Percentiles rank a stretch among this genome's conserved stretches.
These are phyloP conservation scores for Sciurus niger DNA, from an alignment of 2,113 vertebrate species.

Conservation along the genomic window DNA sequence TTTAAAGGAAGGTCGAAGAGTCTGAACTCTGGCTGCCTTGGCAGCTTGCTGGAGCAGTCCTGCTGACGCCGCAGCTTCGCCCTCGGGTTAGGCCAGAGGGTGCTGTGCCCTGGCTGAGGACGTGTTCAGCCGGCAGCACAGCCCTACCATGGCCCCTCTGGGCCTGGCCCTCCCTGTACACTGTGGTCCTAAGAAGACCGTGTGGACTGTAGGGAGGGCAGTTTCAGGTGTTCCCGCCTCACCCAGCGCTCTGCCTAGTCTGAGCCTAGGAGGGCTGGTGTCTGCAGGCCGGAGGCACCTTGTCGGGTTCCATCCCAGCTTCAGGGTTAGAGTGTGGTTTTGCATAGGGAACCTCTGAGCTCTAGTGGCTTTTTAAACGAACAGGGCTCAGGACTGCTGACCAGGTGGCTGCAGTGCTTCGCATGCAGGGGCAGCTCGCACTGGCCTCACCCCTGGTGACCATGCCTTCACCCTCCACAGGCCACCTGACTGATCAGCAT, in stretches of 20 bases:
- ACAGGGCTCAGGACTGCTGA: neutral
- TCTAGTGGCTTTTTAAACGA: no score
- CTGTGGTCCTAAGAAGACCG: neutral
- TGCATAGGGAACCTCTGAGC: neutral
- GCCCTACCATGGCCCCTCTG: neutral
- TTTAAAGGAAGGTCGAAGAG: neutral
- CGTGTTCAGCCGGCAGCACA: neutral
- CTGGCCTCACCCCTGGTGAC: fast-evolving
- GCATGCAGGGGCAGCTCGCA: no score
- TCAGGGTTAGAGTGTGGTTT: neutral
- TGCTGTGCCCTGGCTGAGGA: neutral
- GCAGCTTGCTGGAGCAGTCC: fast-evolving
- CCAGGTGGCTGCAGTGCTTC: neutral
- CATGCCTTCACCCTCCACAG: constrained; percentile 78
- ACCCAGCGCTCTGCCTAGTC: fast-evolving
- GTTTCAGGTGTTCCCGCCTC: neutral
- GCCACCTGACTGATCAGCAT: constrained; percentile 96
- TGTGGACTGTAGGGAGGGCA: no score
- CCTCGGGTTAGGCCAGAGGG: no score
- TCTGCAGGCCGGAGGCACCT: neutral
- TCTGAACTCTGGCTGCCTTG: neutral
- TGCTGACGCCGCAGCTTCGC: fast-evolving
- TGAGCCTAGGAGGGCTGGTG: neutral
- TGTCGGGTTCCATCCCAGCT: neutral
- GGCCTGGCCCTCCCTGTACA: neutral